Evolutionary conservation across 2,888 invertebrate species (phyloP), one percentile per base, ranked within the genome.

Genomic region (Zele albiditarsus): DNA sequence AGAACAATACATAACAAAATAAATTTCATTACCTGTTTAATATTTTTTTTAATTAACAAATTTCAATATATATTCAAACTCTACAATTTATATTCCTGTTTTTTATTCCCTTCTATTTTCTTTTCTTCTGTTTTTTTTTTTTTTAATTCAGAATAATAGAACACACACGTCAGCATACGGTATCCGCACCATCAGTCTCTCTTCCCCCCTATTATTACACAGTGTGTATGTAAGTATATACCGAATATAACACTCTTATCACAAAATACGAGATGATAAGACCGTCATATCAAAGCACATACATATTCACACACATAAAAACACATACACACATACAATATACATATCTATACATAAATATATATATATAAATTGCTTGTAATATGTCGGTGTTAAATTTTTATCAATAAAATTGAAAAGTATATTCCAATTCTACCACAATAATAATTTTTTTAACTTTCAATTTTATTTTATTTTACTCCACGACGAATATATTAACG

Each of bases 1-100:
- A 53, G 42, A 72, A 73, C 65, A 72, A 3, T 67, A 75, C 62
- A 78, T 58, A 46, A 46, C 5, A 0, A n/a, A 46, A 46, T 46
- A n/a, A 46, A 46, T 16, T 46, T 46, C 46, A 46, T 46, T 46
- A 46, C 46, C 46, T 46, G 46, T 46, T 46, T 4, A n/a, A 46
- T 46, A 3, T 46, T 46, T 3, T 46, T 46, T 3, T 46, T n/a
- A 46, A 46, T n/a, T 46, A 46, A 46, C n/a, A 46, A 46, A 46
- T n/a, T 16, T n/a, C 46, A n/a, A 38, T 38, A 38, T 38, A 38
- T 38, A 8, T 38, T 46, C 16, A 3, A 33, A 16, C 46, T n/a
- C n/a, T 46, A 46, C 46, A 16, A 46, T n/a, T 46, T 46, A 14
- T 53, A 3, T n/a, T 23, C n/a, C 10, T 23, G 53, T 53, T 42